A percentile compares a stretch with the other conserved stretches of the same genome.
phyloP scores from a whole-genome alignment of 2,888 invertebrate genomes.

The Spicauda simplicius region DNA sequence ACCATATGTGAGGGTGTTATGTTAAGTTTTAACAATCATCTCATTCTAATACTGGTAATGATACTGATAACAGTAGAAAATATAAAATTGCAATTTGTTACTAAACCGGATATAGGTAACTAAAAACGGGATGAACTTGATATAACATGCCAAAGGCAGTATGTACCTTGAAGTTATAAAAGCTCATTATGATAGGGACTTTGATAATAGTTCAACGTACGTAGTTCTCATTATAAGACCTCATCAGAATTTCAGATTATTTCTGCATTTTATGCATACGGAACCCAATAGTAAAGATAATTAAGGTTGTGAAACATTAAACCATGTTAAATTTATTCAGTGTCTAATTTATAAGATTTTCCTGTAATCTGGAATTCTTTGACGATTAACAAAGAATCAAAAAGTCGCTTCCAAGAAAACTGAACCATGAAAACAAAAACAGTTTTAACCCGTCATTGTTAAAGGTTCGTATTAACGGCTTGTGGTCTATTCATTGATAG shows the following conservation, averaged over 20 bases:
- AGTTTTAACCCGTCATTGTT: conserved; percentile 31
- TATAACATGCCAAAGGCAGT: background rate
- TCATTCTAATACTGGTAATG: no score
- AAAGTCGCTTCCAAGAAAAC: conserved; percentile 14
- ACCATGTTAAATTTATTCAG: no score
- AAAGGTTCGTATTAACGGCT: conserved; percentile 18
- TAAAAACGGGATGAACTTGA: background rate
- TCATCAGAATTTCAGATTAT: background rate
- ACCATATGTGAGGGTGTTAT: no score
- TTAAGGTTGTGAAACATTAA: no score
- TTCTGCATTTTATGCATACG: no score
- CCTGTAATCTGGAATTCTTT: background rate
- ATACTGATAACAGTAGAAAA: no score
- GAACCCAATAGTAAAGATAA: no score
- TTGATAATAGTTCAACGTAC: background rate
- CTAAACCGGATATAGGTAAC: no score
- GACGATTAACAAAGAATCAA: background rate
- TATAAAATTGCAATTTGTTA: no score
- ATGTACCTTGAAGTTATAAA: background rate
- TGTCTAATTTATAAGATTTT: background rate
- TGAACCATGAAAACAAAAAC: conserved; percentile 32
- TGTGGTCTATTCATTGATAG: conserved; percentile 31
- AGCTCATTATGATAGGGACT: background rate
- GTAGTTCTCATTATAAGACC: background rate
- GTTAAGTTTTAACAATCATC: no score